phyloP scores from a whole-genome alignment of 2,797 vertebrate species.

The Serranus cabrilla region DNA sequence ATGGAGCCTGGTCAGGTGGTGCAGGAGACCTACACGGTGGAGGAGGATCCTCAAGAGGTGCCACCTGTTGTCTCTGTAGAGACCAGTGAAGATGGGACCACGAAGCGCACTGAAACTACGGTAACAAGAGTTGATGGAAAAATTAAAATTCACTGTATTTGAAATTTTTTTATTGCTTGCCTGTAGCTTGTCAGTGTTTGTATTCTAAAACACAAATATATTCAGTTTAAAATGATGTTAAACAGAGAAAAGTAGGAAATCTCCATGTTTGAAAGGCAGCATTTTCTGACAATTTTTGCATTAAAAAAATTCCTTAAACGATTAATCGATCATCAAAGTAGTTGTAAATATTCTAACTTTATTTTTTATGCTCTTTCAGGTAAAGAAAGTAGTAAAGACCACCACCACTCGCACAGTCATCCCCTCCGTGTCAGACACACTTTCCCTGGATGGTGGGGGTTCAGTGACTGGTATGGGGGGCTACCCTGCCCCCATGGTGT shows the following conservation, averaged over 20 bases:
- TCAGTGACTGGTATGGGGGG: constrained; percentile 83
- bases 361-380: constrained; percentile 67
- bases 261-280: no score
- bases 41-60: constrained; percentile 90
- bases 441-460: constrained; percentile 90
- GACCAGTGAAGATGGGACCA: constrained; percentile 92
- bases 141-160: not conserved
- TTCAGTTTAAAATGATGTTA: no score
- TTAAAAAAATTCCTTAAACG: no score
- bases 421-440: constrained; percentile 90
- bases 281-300: no score
- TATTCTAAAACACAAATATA: no score
- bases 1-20: constrained; percentile 95
- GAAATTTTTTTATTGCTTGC: no score
- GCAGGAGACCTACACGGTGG: constrained; percentile 90
- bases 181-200: no score
- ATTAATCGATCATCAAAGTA: no score
- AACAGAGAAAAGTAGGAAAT: no score
- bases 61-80: constrained; percentile 91
- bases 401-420: constrained; percentile 93
- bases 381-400: constrained; percentile 95
- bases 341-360: not conserved
- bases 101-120: constrained; percentile 93
- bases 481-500: constrained; percentile 89
- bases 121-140: constrained; percentile 73